Evolutionary conservation across 2,888 invertebrate genomes (phyloP), one percentile per base, ranked within the genome.

Genomic region (Marasmarcha lunaedactyla): DNA sequence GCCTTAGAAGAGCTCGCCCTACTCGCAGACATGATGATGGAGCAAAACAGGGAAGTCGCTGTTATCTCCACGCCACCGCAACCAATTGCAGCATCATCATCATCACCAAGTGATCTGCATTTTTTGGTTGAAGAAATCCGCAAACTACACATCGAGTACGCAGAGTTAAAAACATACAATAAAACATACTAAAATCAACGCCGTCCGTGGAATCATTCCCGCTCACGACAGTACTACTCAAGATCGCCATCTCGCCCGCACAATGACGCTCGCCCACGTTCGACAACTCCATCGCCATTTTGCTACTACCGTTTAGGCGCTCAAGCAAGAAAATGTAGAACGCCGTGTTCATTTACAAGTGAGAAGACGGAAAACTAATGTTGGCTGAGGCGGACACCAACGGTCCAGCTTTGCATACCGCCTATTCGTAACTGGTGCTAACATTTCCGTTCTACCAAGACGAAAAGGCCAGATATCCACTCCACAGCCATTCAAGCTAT

Each of bases 251-350:
- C 20, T 20, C 20, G 20, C 20, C 7, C 20, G 20, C 20, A 20
- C 20, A 11, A 30, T 30, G 6, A 30, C n/a, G n/a, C 30, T 4
- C 30, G n/a, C 30, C 3, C 9, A n/a, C 9, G 30, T n/a, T 30
- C 30, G 6, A 3, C 30, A 11, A n/a, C 30, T 9, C 30, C 30
- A 10, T 30, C 30, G 11, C 30, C 30, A 11, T 30, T 5, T 13
- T 46, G 46, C 25, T 44, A 36, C 14, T 47, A 42, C 33, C 47
- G 43, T 25, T 45, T 42, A 25, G 44, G 44, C n/a, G 27, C 9
- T 5, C 27, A 39, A 26, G 45, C 44, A 12, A 26, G 37, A 33
- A 37, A 11, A 9, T 30, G 30, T 11, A 30, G 6, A 30, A n/a
- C 30, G 11, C 30, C 35, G 33, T 45, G 46, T 15, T 39, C 38